Base-by-base conservation (phyloP, 2,113 vertebrate genomes). In the Spilogale gracilis region DNA sequence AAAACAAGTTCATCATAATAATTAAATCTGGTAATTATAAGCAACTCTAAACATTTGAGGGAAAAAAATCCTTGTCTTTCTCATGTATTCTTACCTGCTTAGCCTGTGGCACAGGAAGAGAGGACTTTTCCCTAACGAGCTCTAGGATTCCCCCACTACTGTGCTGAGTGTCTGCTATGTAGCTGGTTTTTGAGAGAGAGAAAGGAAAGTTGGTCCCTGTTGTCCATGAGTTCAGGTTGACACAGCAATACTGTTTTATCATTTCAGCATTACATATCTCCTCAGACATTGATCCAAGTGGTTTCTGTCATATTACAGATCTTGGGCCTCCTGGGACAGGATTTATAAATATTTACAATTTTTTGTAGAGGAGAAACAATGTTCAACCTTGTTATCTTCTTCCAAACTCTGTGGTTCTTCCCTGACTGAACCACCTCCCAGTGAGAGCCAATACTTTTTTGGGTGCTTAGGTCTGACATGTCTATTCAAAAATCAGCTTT, bases 1-100 rank as follows among this genome's bases (percentile, higher is more conserved):
- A 89, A 63, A 88, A 65, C 7, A 91, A 91, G 69, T 91, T 94
- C 25, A 45, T 65, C 80, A 86, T 78, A 82, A 87, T 63, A 23
- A 76, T 27, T 76, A 92, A 48, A 85, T 93, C n/a, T 82, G 32
- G 92, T n/a, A 2, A 79, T 30, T 89, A 38, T 16, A 89, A 79
- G 50, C 18, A 48, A 86, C 17, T 63, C 10, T 89, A 54, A 92
- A 56, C 84, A 25, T 63, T 38, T 74, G 7, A 2, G 6, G 5
- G 21, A 14, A 32, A 58, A 69, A 56, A 74, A 9, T 71, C 20
- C 11, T 84, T 90, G n/a, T 48, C 50, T 21, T 69, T 21, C 16
- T 67, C 23, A 74, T 60, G 6, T 89, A 32, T 61, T 4, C 27
- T 93, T 80, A 91, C 16, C 52, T 50, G 16, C 7, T 48, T 61